Conservation (phyloP, 2,888 invertebrate species). For the Eilema depressum region DNA sequence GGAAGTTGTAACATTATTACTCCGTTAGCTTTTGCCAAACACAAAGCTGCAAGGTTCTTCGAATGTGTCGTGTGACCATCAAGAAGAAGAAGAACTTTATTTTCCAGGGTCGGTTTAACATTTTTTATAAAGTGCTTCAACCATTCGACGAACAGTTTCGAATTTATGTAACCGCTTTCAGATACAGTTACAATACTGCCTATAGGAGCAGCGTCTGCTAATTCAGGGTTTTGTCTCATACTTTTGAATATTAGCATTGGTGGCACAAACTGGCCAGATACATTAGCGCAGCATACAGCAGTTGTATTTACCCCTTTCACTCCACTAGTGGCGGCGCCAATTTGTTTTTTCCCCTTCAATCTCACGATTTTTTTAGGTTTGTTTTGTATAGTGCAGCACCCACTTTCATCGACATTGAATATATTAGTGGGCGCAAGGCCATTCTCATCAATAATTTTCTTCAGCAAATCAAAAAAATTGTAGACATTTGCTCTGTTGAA, state of each 20-base stretch:
- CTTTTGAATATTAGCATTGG: background rate
- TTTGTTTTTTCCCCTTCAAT: background rate
- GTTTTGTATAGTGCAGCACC: background rate
- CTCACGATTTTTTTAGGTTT: constrained; percentile 4
- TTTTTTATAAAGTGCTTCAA: background rate
- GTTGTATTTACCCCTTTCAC: background rate
- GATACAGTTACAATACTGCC: constrained; percentile 26
- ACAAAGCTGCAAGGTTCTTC: constrained; percentile 9
- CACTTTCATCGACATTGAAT: constrained; percentile 4
- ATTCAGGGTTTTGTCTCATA: background rate
- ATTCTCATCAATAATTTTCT: background rate
- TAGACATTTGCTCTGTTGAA: constrained; percentile 7
- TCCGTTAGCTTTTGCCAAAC: background rate
- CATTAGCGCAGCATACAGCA: background rate
- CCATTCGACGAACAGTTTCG: background rate
- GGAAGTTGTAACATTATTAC: background rate
- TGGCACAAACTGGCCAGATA: background rate
- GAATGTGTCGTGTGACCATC: constrained; percentile 16
- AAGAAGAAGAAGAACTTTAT: background rate
- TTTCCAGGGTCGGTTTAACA: background rate
- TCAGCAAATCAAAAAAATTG: constrained; percentile 3
- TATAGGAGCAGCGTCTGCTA: constrained; percentile 26
- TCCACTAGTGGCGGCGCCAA: background rate
- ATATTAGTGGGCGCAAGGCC: background rate
- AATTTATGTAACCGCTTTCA: constrained; percentile 4